These are phyloP conservation scores for Matsumurasca onukii DNA, from an alignment of 1,140 invertebrate genomes.

Conservation along the genomic window DNA sequence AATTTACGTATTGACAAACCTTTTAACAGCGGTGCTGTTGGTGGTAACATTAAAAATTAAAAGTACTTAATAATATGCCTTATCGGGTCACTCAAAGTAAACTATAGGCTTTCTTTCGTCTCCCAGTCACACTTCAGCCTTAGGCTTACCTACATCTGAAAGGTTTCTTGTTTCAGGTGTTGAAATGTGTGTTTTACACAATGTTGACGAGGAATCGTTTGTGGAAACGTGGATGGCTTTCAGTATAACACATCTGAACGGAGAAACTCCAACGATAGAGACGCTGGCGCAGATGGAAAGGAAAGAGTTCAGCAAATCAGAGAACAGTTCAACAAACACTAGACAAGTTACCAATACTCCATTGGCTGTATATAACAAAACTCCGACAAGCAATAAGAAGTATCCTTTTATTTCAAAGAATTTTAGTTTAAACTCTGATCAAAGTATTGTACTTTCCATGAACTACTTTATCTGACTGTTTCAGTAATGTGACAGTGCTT, in stretches of 20 bases:
- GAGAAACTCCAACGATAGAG: slow-evolving; percentile 56
- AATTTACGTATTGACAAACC: neutral
- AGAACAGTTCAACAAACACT: neutral
- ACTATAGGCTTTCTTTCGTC: neutral
- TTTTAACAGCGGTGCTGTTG: neutral
- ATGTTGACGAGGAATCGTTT: slow-evolving; percentile 60
- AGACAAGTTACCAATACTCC: slow-evolving; percentile 3
- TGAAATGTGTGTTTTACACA: slow-evolving; percentile 57
- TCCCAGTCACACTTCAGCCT: neutral
- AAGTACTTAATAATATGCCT: neutral
- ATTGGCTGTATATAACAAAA: slow-evolving; percentile 18
- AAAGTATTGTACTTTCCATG: no score
- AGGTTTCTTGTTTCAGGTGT: slow-evolving; percentile 49
- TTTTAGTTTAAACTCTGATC: no score
- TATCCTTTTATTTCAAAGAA: no score
- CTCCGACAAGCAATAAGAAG: slow-evolving; percentile 4
- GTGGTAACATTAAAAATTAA: neutral
- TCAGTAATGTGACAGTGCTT: no score
- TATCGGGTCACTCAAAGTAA: neutral
- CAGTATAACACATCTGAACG: slow-evolving; percentile 58
- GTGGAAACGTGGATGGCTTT: slow-evolving; percentile 68
- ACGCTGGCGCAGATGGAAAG: slow-evolving; percentile 59
- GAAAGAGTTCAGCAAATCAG: slow-evolving; percentile 57
- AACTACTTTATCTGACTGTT: no score
- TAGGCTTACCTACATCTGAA: neutral